Evolutionary conservation across 1,140 invertebrate species (phyloP).

Genomic region (Mercenaria mercenaria): DNA sequence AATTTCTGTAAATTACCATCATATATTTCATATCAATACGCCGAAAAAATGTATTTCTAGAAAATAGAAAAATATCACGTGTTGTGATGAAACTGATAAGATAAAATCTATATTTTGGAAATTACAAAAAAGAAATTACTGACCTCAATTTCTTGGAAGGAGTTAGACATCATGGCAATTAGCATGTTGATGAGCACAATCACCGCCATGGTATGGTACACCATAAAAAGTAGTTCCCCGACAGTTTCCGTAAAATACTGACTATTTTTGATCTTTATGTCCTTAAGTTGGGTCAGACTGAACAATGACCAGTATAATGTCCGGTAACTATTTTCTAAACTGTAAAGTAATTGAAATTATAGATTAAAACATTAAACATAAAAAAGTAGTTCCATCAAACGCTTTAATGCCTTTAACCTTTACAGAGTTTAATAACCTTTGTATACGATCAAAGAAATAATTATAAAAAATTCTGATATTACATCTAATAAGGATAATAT

Average conservation of each 20-base stretch:
- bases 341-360: slow-evolving; percentile 80
- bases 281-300: slow-evolving; percentile 86
- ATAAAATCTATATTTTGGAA: not conserved
- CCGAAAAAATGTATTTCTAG: too few species aligned
- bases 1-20: too few species aligned
- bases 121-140: slow-evolving; percentile 23
- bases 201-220: slow-evolving; percentile 87
- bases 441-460: too few species aligned
- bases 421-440: too few species aligned
- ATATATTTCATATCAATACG: not conserved
- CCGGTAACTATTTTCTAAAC: slow-evolving; percentile 87
- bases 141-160: slow-evolving; percentile 89
- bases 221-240: slow-evolving; percentile 87
- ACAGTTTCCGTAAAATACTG: slow-evolving; percentile 84
- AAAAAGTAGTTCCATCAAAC: too few species aligned
- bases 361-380: too few species aligned
- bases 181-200: slow-evolving; percentile 89
- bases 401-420: too few species aligned
- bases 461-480: too few species aligned
- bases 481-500: too few species aligned
- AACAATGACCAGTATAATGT: slow-evolving; percentile 89
- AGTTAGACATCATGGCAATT: slow-evolving; percentile 89
- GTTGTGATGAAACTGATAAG: too few species aligned
- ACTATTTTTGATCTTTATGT: slow-evolving; percentile 80
- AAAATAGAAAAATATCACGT: too few species aligned